Percentiles rank a stretch among this genome's conserved stretches.
Conservation (phyloP, 2,888 invertebrate genomes). For the Masnerella sp. region DNA sequence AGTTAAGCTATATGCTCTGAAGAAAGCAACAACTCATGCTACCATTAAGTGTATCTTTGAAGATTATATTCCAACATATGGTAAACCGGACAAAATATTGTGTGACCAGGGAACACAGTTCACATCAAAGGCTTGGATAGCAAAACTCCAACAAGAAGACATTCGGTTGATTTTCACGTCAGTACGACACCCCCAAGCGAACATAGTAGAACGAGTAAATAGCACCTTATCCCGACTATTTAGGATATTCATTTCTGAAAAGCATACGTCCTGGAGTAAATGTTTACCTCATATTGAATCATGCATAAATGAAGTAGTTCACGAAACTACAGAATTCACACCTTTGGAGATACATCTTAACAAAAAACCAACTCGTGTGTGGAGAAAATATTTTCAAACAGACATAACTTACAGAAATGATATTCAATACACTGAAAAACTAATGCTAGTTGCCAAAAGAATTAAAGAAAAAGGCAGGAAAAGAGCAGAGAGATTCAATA, state of each 20-base stretch:
- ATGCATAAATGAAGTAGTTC: not conserved
- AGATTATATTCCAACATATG: constrained; percentile 4
- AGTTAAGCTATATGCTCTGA: constrained; percentile 7
- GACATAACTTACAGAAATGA: not conserved
- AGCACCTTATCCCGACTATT: not conserved
- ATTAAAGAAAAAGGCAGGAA: constrained; percentile 4
- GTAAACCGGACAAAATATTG: constrained; percentile 1
- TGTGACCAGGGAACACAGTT: constrained; percentile 12
- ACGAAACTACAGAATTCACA: constrained; percentile 1
- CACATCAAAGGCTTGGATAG: not conserved
- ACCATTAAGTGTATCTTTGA: constrained; percentile 5
- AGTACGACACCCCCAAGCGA: constrained; percentile 4
- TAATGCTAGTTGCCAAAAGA: not conserved
- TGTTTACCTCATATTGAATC: not conserved
- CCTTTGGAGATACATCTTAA: constrained; percentile 1
- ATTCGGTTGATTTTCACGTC: constrained; percentile 1
- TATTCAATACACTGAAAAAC: not conserved
- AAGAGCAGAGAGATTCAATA: constrained; percentile 11
- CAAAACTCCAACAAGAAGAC: not conserved
- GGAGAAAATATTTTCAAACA: constrained; percentile 2
- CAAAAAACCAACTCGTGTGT: not conserved
- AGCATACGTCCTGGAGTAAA: not conserved
- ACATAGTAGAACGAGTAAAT: constrained; percentile 9
- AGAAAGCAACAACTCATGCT: not conserved
- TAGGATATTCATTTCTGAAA: not conserved